phyloP scores from a whole-genome alignment of 2,113 vertebrate genomes.

The Romanogobio albipinnatus region DNA sequence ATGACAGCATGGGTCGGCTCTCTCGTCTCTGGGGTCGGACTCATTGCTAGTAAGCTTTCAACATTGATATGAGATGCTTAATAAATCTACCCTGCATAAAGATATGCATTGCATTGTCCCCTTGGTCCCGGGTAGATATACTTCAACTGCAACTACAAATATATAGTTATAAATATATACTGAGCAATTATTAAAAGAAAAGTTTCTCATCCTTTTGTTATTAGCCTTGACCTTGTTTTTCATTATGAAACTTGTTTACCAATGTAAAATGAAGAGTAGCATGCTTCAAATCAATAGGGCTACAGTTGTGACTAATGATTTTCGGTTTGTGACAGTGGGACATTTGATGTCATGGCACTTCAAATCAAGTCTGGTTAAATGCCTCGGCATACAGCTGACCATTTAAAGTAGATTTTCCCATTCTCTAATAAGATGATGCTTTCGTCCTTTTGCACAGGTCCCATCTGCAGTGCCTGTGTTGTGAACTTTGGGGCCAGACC shows the following conservation, averaged over 20 bases:
- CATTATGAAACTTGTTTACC: constrained; percentile 8
- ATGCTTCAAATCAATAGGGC: background rate
- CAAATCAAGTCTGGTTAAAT: background rate
- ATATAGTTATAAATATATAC: no score
- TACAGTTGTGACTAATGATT: background rate
- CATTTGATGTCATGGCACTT: background rate
- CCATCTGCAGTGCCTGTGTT: constrained; percentile 85
- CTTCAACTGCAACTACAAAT: background rate
- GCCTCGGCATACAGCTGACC: background rate
- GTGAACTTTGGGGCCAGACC: constrained; percentile 85
- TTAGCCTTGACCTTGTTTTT: constrained; percentile 1
- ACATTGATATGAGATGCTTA: background rate
- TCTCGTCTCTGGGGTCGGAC: constrained; percentile 83
- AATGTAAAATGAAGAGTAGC: constrained; percentile 22
- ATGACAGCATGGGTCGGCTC: constrained; percentile 90
- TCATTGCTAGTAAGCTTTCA: constrained; percentile 81
- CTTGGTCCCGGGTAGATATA: background rate
- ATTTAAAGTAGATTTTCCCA: background rate
- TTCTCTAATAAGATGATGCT: background rate
- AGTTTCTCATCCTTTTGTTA: background rate
- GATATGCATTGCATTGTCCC: background rate
- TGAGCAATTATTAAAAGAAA: background rate
- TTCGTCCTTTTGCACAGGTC: constrained; percentile 71
- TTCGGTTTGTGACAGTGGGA: constrained; percentile 1
- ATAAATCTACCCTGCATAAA: background rate